phyloP scores from a whole-genome alignment of 2,888 invertebrate species.

The Iphiclides podalirius region DNA sequence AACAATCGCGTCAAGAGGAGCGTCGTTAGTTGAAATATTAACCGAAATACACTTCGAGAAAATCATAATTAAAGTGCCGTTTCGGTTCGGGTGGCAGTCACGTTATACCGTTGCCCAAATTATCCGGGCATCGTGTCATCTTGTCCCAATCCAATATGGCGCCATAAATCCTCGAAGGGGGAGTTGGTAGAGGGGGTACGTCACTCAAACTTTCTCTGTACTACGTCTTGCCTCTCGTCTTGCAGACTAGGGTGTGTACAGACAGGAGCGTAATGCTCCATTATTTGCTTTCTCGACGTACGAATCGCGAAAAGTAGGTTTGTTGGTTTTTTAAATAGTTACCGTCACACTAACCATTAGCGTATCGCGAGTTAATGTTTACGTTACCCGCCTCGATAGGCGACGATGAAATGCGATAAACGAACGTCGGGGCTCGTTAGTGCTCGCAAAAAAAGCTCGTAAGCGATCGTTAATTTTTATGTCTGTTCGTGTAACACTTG shows the following conservation, averaged over 20 bases:
- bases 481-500: constrained; percentile 16
- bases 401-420: constrained; percentile 18
- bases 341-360: constrained; percentile 12
- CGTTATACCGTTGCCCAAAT: constrained; percentile 79
- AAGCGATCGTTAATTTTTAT: constrained; percentile 19
- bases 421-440: constrained; percentile 11
- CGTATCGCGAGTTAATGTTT: constrained; percentile 10
- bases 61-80: constrained; percentile 79
- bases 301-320: no score
- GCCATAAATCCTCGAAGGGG: constrained; percentile 75
- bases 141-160: constrained; percentile 81
- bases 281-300: constrained; percentile 32
- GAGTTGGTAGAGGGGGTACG: constrained; percentile 67
- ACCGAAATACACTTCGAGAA: constrained; percentile 41
- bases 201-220: constrained; percentile 80
- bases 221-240: constrained; percentile 74
- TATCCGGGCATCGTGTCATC: constrained; percentile 80
- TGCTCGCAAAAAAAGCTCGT: constrained; percentile 1
- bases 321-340: constrained; percentile 4
- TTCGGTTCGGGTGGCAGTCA: constrained; percentile 67
- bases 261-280: constrained; percentile 46
- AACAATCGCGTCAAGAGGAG: no score
- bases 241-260: constrained; percentile 65
- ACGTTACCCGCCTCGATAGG: constrained; percentile 8
- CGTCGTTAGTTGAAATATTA: constrained; percentile 16